These are phyloP conservation scores for Dicranocentrus wangi DNA, from an alignment of 2,888 invertebrate species.

Conservation along the genomic window DNA sequence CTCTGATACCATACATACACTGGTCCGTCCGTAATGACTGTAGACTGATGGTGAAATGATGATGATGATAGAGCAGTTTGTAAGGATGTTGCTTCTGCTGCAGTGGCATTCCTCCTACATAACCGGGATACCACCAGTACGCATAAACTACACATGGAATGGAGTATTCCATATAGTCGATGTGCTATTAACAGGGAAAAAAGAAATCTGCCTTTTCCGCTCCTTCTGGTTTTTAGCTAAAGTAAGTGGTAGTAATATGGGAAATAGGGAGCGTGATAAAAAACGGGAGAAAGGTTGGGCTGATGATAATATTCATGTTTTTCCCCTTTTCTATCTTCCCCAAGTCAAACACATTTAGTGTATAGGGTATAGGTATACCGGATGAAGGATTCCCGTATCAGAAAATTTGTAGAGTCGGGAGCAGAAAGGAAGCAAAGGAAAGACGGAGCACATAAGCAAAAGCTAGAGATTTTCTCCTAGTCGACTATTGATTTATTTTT, in stretches of 20 bases:
- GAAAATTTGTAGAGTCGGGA: no score
- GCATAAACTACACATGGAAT: not conserved
- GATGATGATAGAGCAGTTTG: no score
- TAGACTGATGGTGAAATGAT: no score
- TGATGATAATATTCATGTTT: not conserved
- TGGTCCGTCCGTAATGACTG: no score
- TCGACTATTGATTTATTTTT: slow-evolving; percentile 51
- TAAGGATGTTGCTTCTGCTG: no score
- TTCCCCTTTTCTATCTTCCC: not conserved
- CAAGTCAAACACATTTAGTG: not conserved
- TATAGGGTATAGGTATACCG: not conserved
- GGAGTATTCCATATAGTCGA: not conserved
- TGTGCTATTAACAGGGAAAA: not conserved
- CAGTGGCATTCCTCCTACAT: no score
- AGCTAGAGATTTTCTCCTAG: slow-evolving; percentile 45
- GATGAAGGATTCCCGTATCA: no score
- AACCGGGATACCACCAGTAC: no score
- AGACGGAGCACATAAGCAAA: slow-evolving; percentile 14
- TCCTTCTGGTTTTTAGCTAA: not conserved
- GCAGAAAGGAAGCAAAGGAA: no score
- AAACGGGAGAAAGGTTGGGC: slow-evolving; percentile 1
- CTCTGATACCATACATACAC: no score
- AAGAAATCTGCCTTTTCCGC: not conserved
- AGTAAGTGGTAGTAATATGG: not conserved
- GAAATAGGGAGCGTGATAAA: not conserved